phyloP scores from a whole-genome alignment of 2,113 vertebrate species.

The Holacanthus passer region DNA sequence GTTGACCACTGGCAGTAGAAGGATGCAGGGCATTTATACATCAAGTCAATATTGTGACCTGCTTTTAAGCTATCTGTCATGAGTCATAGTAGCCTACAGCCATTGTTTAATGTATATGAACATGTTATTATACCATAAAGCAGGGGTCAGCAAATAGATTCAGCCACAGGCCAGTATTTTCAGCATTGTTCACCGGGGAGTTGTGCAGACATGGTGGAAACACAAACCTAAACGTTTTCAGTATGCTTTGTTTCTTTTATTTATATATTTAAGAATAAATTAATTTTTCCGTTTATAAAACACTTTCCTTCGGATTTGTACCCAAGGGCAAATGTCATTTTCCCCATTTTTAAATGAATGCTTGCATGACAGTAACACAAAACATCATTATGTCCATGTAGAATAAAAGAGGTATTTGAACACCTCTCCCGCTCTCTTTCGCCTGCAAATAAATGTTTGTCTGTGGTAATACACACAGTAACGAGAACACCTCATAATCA shows the following conservation, averaged over 20 bases:
- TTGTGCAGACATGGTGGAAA: not conserved
- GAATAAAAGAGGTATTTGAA: not conserved
- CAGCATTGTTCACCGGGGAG: not conserved
- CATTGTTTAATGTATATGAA: not conserved
- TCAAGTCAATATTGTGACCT: constrained; percentile 29
- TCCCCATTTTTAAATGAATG: no score
- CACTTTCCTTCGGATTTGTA: no score
- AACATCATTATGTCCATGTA: not conserved
- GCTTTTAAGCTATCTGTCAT: constrained; percentile 26
- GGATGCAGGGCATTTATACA: not conserved
- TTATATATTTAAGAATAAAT: not conserved
- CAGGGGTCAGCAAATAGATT: not conserved
- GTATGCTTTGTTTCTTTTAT: not conserved
- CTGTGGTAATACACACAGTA: constrained; percentile 35
- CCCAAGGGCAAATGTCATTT: no score
- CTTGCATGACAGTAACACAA: no score
- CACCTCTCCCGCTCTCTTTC: not conserved
- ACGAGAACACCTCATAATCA: constrained; percentile 47
- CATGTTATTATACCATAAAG: constrained; percentile 6
- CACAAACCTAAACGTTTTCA: not conserved
- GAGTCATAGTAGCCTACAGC: constrained; percentile 1
- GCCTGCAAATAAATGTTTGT: constrained; percentile 33
- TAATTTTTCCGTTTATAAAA: not conserved
- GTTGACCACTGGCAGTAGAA: not conserved
- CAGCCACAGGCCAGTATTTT: not conserved